phyloP scores from a whole-genome alignment of 2,888 invertebrate genomes.

The Cerceris ruficornis region DNA sequence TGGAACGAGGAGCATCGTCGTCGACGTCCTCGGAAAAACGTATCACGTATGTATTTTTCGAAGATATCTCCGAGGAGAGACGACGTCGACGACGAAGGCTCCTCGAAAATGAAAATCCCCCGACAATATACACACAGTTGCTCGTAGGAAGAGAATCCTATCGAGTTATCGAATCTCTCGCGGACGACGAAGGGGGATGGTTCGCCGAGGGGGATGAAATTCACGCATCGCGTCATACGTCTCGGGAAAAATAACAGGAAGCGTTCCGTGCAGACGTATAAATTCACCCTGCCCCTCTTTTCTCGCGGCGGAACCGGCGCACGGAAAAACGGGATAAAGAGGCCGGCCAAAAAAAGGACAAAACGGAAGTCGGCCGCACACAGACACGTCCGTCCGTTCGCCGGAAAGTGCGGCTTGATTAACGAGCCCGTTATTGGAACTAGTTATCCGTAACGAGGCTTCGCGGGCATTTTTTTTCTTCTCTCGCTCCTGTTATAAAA shows the following conservation, averaged over 20 bases:
- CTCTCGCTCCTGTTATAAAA: neutral
- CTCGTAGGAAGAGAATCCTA: conserved; percentile 27
- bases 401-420: conserved; percentile 72
- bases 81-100: no score
- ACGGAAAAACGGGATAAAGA: conserved; percentile 39
- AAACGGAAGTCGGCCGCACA: conserved; percentile 52
- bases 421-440: conserved; percentile 75
- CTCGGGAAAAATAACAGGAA: conserved; percentile 32
- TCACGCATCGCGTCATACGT: conserved; percentile 51
- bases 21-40: no score
- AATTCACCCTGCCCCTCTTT: conserved; percentile 37
- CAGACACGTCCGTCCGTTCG: conserved; percentile 43
- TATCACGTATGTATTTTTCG: no score
- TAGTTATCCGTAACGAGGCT: conserved; percentile 70
- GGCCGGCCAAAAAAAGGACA: conserved; percentile 23
- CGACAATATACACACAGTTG: conserved; percentile 18
- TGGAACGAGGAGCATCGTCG: no score
- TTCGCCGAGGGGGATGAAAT: conserved; percentile 14
- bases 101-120: conserved; percentile 10
- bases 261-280: conserved; percentile 46
- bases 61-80: no score
- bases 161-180: conserved; percentile 39
- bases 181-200: neutral
- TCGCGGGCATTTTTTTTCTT: conserved; percentile 35
- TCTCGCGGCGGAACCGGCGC: conserved; percentile 11